phyloP scores from a whole-genome alignment of 2,797 vertebrate genomes.

The Hephaestus fuliginosus region DNA sequence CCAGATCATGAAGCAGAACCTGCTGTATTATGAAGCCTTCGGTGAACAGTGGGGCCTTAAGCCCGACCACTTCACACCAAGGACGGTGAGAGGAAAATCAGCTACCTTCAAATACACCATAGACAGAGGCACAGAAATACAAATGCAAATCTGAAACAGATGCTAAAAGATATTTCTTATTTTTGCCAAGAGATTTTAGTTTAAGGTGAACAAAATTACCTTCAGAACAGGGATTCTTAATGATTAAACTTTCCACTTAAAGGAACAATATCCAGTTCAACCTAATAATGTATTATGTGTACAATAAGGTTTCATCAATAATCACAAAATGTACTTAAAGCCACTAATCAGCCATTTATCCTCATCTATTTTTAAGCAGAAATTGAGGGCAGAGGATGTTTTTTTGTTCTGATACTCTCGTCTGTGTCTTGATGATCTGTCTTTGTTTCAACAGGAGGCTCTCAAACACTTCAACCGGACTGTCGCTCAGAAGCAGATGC shows the following conservation, averaged over 20 bases:
- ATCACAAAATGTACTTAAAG: not conserved
- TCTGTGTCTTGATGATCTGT: not conserved
- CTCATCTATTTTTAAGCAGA: not conserved
- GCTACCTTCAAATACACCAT: not conserved
- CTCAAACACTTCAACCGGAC: slow-evolving; percentile 88
- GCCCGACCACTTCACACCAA: slow-evolving; percentile 87
- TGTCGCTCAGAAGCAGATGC: slow-evolving; percentile 85
- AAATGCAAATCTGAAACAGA: too few relatives aligned
- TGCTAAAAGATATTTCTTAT: not conserved
- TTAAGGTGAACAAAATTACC: not conserved
- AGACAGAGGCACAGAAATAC: not conserved
- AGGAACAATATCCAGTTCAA: not conserved
- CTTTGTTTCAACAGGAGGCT: slow-evolving; percentile 86
- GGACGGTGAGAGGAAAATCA: slow-evolving; percentile 81
- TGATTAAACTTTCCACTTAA: not conserved
- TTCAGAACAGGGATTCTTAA: not conserved
- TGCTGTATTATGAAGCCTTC: slow-evolving; percentile 91
- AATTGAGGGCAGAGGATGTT: not conserved
- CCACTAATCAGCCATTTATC: not conserved
- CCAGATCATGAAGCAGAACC: slow-evolving; percentile 91
- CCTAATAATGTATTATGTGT: not conserved
- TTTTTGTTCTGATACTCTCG: not conserved
- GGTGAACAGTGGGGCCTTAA: slow-evolving; percentile 89
- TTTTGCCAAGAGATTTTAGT: not conserved
- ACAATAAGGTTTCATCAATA: not conserved